phyloP scores from a whole-genome alignment of 2,797 vertebrate species.

The Bradypodion pumilum region DNA sequence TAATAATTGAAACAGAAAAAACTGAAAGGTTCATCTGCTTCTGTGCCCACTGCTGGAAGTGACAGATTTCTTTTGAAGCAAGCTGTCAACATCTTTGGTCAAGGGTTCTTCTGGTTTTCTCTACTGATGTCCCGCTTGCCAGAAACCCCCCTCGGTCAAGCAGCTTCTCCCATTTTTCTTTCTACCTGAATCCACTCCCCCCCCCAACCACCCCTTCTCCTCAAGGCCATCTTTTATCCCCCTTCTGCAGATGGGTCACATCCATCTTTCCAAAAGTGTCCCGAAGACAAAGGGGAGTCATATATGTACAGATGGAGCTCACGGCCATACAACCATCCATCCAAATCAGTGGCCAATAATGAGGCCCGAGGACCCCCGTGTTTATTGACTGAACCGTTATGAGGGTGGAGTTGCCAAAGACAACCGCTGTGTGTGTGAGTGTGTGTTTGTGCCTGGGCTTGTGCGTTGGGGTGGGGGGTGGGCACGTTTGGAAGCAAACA shows the following conservation, averaged over 20 bases:
- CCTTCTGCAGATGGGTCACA: constrained; percentile 62
- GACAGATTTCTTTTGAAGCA: too few relatives aligned
- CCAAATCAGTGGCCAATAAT: constrained; percentile 69
- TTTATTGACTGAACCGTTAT: constrained; percentile 55
- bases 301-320: constrained; percentile 73
- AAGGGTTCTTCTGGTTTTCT: constrained; percentile 30
- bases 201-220: background rate
- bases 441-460: too few relatives aligned
- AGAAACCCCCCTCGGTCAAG: constrained; percentile 33
- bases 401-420: constrained; percentile 46
- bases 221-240: constrained; percentile 49
- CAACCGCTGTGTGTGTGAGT: too few relatives aligned
- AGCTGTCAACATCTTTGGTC: background rate
- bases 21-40: too few relatives aligned
- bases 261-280: constrained; percentile 67
- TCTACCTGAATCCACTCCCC: constrained; percentile 51
- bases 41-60: too few relatives aligned
- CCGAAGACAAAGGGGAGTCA: constrained; percentile 71
- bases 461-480: background rate
- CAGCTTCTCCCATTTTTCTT: constrained; percentile 45
- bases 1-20: too few relatives aligned
- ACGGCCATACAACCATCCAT: constrained; percentile 64
- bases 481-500: constrained; percentile 1
- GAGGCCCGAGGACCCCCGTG: constrained; percentile 65
- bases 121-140: constrained; percentile 49